These are phyloP conservation scores for Trachymyrmex septentrionalis DNA, from an alignment of 1,140 invertebrate species.

Conservation along the genomic window DNA sequence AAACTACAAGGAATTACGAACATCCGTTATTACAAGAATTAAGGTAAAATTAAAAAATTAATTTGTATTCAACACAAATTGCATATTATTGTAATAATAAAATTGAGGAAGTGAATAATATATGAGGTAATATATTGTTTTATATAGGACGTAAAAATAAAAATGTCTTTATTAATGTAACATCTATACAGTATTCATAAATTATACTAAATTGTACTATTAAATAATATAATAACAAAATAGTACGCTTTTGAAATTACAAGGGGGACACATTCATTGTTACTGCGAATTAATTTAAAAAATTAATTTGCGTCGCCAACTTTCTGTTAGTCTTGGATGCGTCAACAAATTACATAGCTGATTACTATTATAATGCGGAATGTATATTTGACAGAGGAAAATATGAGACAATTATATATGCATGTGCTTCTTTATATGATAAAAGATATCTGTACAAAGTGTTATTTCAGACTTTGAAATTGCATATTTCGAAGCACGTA, in stretches of 20 bases:
- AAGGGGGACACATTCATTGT: not conserved
- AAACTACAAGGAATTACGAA: not conserved
- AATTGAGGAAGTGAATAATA: too few relatives aligned
- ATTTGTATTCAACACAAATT: slow-evolving; percentile 27
- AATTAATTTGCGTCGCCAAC: not conserved
- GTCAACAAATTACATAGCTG: not conserved
- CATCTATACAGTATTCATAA: not conserved
- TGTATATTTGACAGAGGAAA: slow-evolving; percentile 9
- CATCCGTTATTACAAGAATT: not conserved
- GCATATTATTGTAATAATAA: not conserved
- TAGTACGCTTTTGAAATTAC: not conserved
- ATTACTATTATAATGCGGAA: not conserved
- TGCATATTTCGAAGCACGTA: not conserved
- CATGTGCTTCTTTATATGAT: not conserved
- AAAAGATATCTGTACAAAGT: not conserved
- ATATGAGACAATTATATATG: slow-evolving; percentile 4
- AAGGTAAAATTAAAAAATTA: not conserved
- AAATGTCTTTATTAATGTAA: not conserved
- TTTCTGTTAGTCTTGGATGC: slow-evolving; percentile 7
- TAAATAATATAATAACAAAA: not conserved
- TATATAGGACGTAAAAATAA: too few relatives aligned
- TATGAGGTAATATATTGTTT: too few relatives aligned
- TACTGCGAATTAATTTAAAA: slow-evolving; percentile 12
- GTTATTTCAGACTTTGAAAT: not conserved
- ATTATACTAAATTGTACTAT: too few relatives aligned